These are phyloP conservation scores for Staurois parvus DNA, from an alignment of 2,797 vertebrate genomes.

Conservation along the genomic window DNA sequence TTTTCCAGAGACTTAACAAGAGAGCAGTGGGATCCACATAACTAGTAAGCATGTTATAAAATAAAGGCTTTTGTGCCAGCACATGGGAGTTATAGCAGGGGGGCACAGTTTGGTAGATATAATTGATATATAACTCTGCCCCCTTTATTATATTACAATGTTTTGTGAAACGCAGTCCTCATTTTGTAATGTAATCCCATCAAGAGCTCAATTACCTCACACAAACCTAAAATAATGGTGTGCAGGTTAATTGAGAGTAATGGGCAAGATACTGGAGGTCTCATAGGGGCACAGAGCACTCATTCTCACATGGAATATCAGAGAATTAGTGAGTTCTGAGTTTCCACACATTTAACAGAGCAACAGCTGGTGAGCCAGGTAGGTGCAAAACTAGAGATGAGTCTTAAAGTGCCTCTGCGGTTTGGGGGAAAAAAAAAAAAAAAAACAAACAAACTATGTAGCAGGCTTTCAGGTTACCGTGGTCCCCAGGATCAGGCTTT, in stretches of 20 bases:
- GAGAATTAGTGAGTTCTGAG: neutral
- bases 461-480: too few relatives aligned
- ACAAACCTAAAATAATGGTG: conserved; percentile 25
- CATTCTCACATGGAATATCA: neutral
- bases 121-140: conserved; percentile 45
- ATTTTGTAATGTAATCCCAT: conserved; percentile 50
- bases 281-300: neutral
- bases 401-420: too few relatives aligned
- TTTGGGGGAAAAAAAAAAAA: too few relatives aligned
- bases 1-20: conserved; percentile 54
- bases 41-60: conserved; percentile 55
- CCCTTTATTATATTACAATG: conserved; percentile 52
- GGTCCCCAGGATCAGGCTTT: too few relatives aligned
- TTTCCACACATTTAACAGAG: neutral
- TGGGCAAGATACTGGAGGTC: neutral
- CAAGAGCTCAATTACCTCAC: conserved; percentile 24
- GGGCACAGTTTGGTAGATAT: conserved; percentile 31
- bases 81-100: conserved; percentile 25
- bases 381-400: neutral
- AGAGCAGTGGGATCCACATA: conserved; percentile 45
- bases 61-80: conserved; percentile 51
- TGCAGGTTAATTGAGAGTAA: conserved; percentile 25
- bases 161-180: conserved; percentile 41
- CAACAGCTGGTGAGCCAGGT: neutral
- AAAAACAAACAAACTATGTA: too few relatives aligned